phyloP scores from a whole-genome alignment of 2,113 vertebrate genomes.

The Mandrillus leucophaeus region DNA sequence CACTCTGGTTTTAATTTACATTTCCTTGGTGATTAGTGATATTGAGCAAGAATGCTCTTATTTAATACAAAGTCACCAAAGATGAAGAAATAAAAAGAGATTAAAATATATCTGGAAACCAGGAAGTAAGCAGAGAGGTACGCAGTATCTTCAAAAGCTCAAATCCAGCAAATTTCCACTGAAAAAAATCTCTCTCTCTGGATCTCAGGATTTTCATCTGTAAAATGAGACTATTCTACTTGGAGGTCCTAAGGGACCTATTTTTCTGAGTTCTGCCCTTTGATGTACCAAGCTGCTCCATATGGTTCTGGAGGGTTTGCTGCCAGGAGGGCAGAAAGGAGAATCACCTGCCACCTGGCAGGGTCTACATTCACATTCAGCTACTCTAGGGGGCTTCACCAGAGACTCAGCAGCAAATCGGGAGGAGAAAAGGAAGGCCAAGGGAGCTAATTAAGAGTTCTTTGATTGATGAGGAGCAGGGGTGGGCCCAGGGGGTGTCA shows the following conservation, averaged over 20 bases:
- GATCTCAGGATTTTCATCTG: not conserved
- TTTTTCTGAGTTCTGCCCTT: not conserved
- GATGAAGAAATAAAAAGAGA: not conserved
- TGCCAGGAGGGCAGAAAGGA: not conserved
- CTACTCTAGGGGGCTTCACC: not conserved
- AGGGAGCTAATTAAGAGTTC: not conserved
- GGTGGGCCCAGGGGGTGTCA: not conserved
- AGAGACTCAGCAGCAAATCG: not conserved
- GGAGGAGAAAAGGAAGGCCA: not conserved
- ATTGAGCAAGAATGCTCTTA: not conserved
- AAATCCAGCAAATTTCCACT: not conserved
- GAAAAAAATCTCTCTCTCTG: not conserved
- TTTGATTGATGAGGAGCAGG: not conserved
- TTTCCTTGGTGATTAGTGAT: not conserved
- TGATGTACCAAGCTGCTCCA: not conserved
- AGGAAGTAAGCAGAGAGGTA: not conserved
- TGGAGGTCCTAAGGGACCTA: not conserved
- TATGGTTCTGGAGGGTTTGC: not conserved
- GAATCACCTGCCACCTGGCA: not conserved
- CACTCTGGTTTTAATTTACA: not conserved
- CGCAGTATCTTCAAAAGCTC: not conserved
- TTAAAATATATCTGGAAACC: not conserved
- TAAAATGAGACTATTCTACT: not conserved
- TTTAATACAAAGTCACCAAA: not conserved
- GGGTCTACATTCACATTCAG: not conserved